phyloP scores from a whole-genome alignment of 2,797 vertebrate species.

The Xyrichtys novacula region DNA sequence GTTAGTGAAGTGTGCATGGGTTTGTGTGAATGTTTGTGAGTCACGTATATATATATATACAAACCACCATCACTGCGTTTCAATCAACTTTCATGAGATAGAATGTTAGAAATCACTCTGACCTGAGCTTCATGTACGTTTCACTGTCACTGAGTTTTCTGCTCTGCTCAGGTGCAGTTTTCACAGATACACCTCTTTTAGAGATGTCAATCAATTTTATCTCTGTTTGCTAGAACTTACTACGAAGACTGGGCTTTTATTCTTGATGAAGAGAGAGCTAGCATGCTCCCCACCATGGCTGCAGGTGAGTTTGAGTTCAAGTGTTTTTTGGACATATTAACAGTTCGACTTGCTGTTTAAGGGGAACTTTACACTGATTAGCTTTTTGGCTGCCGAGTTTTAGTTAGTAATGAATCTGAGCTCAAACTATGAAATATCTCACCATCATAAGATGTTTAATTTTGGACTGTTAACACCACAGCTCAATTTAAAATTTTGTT shows the following conservation, averaged over 20 bases:
- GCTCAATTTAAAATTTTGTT: no score
- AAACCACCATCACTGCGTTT: not conserved
- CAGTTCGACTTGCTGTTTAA: not conserved
- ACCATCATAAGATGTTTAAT: no score
- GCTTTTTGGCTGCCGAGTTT: no score
- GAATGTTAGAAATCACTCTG: no score
- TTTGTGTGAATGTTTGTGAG: not conserved
- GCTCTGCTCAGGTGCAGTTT: not conserved
- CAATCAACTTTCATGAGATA: not conserved
- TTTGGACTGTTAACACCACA: no score
- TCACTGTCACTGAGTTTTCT: no score
- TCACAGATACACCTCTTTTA: not conserved
- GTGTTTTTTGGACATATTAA: not conserved
- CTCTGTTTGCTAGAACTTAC: slow-evolving; percentile 86
- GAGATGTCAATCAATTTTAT: not conserved
- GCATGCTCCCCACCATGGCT: slow-evolving; percentile 98
- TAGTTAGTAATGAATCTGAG: no score
- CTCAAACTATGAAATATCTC: no score
- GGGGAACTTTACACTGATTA: no score
- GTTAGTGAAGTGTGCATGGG: slow-evolving; percentile 71
- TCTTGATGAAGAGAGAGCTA: slow-evolving; percentile 95
- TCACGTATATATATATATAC: no score
- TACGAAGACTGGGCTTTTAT: slow-evolving; percentile 99
- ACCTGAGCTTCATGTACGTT: no score
- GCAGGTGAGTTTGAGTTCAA: slow-evolving; percentile 86